Percentiles rank a stretch among this genome's conserved stretches.
phyloP scores from a whole-genome alignment of 2,113 vertebrate genomes.

The Petromus typicus region DNA sequence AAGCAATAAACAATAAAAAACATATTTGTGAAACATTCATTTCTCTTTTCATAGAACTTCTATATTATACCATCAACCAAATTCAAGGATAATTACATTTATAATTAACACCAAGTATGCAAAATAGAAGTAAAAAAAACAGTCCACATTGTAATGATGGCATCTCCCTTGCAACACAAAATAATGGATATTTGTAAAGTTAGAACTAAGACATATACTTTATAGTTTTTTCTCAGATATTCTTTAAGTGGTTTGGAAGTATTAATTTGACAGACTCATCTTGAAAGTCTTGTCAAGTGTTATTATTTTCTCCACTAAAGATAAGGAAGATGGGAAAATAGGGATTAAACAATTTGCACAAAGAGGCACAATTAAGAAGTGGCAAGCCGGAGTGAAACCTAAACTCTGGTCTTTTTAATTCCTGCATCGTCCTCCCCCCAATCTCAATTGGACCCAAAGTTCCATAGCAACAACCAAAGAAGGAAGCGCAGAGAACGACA shows the following conservation, averaged over 20 bases:
- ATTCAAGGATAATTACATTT: not conserved
- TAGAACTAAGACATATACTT: slow-evolving; percentile 41
- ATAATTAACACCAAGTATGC: not conserved
- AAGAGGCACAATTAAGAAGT: not conserved
- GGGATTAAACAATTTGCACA: not conserved
- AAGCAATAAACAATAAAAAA: not conserved
- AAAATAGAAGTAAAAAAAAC: not conserved
- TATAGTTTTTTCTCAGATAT: not conserved
- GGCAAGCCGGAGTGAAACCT: not conserved
- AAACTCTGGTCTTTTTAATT: slow-evolving; percentile 13
- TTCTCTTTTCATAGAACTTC: not conserved
- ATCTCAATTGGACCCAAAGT: not conserved
- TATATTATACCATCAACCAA: not conserved
- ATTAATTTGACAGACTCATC: not conserved
- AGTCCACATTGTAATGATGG: not conserved
- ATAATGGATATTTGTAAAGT: not conserved
- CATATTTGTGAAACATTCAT: not conserved
- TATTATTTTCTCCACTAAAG: not conserved
- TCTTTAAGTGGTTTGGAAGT: not conserved
- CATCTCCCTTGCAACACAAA: not conserved
- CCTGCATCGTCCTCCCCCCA: not conserved
- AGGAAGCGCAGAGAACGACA: not conserved
- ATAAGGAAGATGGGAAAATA: not conserved
- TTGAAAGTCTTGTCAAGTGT: not conserved
- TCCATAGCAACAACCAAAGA: not conserved